These are phyloP conservation scores for Glareola pratincola DNA, from an alignment of 2,113 vertebrate species.

Conservation along the genomic window DNA sequence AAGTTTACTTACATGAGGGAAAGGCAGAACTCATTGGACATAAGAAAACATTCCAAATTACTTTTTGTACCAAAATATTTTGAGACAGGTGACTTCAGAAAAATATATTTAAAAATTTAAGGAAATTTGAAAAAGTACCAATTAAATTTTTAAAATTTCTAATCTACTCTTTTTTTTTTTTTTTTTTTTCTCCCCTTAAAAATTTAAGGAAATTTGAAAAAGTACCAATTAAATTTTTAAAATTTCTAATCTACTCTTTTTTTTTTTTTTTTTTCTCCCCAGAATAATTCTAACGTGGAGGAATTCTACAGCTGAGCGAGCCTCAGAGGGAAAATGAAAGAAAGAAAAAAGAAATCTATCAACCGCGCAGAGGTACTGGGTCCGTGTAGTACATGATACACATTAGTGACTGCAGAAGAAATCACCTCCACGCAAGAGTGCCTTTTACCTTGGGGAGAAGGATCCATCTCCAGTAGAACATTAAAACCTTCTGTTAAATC, in stretches of 20 bases:
- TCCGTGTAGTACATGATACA: background rate
- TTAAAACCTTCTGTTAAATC: background rate
- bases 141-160: background rate
- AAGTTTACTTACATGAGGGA: background rate
- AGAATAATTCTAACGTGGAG: background rate
- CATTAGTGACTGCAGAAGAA: background rate
- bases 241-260: background rate
- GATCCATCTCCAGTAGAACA: background rate
- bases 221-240: background rate
- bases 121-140: background rate
- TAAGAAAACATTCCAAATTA: background rate
- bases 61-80: background rate
- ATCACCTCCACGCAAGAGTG: background rate
- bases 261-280: background rate
- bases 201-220: background rate
- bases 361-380: background rate
- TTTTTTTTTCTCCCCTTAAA: background rate
- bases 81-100: background rate
- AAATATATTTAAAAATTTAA: background rate
- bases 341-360: background rate
- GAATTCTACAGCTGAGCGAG: background rate
- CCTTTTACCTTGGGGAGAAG: background rate
- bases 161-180: background rate
- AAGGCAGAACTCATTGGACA: background rate
- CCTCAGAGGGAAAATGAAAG: background rate